Base-by-base conservation (phyloP, 1,140 invertebrate species). In the Oedothorax gibbosus region DNA sequence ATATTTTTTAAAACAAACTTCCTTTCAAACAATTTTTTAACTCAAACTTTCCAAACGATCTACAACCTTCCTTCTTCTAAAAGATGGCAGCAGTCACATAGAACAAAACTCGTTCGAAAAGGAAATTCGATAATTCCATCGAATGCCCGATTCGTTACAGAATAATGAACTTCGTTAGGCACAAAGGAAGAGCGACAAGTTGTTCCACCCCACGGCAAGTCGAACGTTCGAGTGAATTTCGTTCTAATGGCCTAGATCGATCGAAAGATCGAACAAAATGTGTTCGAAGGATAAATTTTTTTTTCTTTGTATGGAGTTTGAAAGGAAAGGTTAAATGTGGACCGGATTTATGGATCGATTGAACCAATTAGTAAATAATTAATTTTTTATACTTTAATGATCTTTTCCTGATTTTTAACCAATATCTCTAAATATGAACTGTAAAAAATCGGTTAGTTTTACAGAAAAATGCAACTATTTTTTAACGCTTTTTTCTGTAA, bases 41-140 rank as follows among this genome's bases (percentile, higher is more conserved):
- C n/a, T 14, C 14, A 51, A 71, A 71, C 68, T 9, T n/a, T 51
- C 50, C 69, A 71, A 54, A 51, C 69, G 69, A 71, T 71, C 54
- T 53, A n/a, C 50, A 35, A n/a, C 68, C 18, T 51, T 50, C 21
- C 49, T 35, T 15, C 65, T 11, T 21, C 65, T 18, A 49, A 49
- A 11, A 49, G 69, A 10, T 71, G 69, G 69, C 69, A 71, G 54
- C 69, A 71, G n/a, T 51, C 54, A 71, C 35, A 5, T 35, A 35
- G 35, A 71, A 71, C 69, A 51, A 71, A 71, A 53, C 69, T n/a
- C 50, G 49, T 71, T 71, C 18, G 50, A 71, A 71, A 71, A 51
- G 64, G 68, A 50, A 69, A 82, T 73, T 82, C 80, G 73, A 82
- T 73, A 82, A 82, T 82, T 73, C 80, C 68, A 35, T 66, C 62